Evolutionary conservation across 30 jellyfish, hydroid and myxozoan species (phyloP).

Genomic region (Cassiopea andromeda): DNA sequence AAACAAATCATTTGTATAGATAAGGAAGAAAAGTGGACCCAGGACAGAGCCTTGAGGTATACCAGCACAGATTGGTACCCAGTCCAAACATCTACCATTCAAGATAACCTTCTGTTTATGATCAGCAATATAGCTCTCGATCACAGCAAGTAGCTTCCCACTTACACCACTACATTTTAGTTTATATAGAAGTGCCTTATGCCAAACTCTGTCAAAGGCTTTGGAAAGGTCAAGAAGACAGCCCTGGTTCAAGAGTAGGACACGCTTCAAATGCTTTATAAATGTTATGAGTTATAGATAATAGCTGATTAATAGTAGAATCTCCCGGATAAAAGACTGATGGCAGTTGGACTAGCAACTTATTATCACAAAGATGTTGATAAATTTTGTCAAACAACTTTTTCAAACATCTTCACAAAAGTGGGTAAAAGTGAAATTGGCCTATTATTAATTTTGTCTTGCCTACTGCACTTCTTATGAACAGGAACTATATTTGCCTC

Average conservation of each 20-base stretch:
- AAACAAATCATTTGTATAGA: too few relatives aligned
- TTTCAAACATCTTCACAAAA: conserved; percentile 56
- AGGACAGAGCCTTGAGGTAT: too few relatives aligned
- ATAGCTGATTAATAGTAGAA: conserved; percentile 38
- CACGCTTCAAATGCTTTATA: conserved; percentile 50
- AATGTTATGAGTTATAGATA: conserved; percentile 41
- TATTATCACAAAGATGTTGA: conserved; percentile 17
- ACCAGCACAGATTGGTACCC: too few relatives aligned
- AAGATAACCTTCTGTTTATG: too few relatives aligned
- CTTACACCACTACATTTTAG: conserved; percentile 5
- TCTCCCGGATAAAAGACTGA: conserved; percentile 66
- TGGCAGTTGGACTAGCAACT: conserved; percentile 30
- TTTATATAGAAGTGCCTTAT: conserved; percentile 43
- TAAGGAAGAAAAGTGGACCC: too few relatives aligned
- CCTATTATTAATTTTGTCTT: conserved; percentile 4
- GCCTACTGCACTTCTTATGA: conserved; percentile 15
- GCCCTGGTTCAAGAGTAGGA: conserved; percentile 62
- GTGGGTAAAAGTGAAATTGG: conserved; percentile 65
- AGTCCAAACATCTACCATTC: too few relatives aligned
- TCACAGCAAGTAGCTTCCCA: background rate
- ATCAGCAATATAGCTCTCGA: too few relatives aligned
- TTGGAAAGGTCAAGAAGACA: conserved; percentile 60
- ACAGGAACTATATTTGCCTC: conserved; percentile 44
- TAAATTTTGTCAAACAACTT: conserved; percentile 48
- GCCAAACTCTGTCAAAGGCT: conserved; percentile 63